Evolutionary conservation across 2,888 invertebrate species (phyloP), one percentile per base, ranked within the genome.

Genomic region (Acanthosepion lycidas): DNA sequence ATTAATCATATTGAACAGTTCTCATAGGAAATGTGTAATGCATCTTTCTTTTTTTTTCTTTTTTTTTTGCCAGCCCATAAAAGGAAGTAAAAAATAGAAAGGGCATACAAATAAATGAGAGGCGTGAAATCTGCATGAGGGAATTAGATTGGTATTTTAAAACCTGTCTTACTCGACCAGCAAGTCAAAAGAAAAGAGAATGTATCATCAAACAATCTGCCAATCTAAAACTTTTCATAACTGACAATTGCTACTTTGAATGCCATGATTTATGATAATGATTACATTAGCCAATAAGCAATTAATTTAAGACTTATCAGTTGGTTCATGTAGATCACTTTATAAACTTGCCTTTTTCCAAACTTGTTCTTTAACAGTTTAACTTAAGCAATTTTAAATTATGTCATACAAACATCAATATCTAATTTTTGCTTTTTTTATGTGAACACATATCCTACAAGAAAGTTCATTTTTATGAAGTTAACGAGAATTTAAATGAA

Each of bases 121-220:
- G 78, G 78, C 78, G 78, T n/a, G 78, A 78, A 78, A 78, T 33
- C 78, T 78, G n/a, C 9, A 78, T 78, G n/a, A 78, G n/a, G 78
- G 78, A 78, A 78, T 78, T 78, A 78, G 78, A 78, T 78, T 78
- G 78, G n/a, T 78, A 78, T 78, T 78, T 78, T 78, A 78, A 78
- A 78, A 78, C 78, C 78, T 78, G 78, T 78, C 78, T 78, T 78
- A 78, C 78, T n/a, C n/a, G 78, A 78, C 78, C n/a, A 78, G n/a
- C 78, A 78, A 78, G 78, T 78, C 78, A 78, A 78, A 78, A 78
- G 78, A 78, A 6, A n/a, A 78, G 78, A 78, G 9, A 78, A 33
- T n/a, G n/a, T 15, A n/a, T 78, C 78, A n/a, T 78, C 78, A 78
- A n/a, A 78, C 78, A 78, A 78, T 78, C 78, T 78, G 78, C 15